A percentile compares a stretch with the other conserved stretches of the same genome.
These are phyloP conservation scores for Scartelaos histophorus DNA, from an alignment of 2,113 vertebrate genomes.

Conservation along the genomic window DNA sequence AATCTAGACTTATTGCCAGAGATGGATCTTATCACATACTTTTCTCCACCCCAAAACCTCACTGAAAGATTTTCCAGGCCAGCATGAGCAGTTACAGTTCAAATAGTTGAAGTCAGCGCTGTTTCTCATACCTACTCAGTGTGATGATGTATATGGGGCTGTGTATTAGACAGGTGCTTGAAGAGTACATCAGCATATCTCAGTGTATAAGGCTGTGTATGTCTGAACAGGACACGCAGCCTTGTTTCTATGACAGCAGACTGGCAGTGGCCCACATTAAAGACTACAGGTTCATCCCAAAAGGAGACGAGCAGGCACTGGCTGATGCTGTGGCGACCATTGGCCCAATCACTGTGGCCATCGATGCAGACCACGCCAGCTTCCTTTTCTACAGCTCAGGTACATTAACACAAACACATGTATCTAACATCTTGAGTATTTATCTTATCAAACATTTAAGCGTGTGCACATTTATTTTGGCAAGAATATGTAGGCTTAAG, in stretches of 20 bases:
- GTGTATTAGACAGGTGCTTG: not conserved
- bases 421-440: not conserved
- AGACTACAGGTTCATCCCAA: conserved; percentile 75
- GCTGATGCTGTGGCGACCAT: conserved; percentile 77
- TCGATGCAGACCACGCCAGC: conserved; percentile 77
- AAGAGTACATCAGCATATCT: no score
- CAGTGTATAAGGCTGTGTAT: not conserved
- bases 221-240: conserved; percentile 72
- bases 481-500: no score
- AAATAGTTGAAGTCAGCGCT: not conserved
- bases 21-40: no score
- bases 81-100: not conserved
- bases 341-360: conserved; percentile 78
- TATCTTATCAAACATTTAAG: not conserved
- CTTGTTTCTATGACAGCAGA: conserved; percentile 74
- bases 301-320: conserved; percentile 77
- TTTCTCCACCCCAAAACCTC: no score
- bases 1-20: not conserved
- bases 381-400: conserved; percentile 82
- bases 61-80: no score
- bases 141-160: not conserved
- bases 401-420: conserved; percentile 16
- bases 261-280: conserved; percentile 68
- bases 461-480: not conserved
- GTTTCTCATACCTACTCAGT: not conserved